Evolutionary conservation across 2,797 vertebrate species (phyloP), one percentile per base, ranked within the genome.

Genomic region (Leuciscus waleckii): DNA sequence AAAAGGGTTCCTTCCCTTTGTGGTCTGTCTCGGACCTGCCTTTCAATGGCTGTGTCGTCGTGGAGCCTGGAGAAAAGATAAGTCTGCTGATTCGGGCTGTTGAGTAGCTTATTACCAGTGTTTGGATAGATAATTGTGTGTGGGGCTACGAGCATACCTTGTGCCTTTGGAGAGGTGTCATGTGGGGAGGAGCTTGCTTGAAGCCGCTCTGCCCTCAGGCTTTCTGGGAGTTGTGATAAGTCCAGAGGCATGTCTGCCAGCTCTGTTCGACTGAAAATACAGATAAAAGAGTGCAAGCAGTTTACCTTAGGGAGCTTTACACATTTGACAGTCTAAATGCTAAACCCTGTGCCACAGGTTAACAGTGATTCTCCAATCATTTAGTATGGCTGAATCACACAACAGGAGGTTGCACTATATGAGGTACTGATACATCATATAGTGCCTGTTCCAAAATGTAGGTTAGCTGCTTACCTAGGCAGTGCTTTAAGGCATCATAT

Each of bases 161-260:
- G 90, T 86, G 92, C 87, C 87, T 96, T 96, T 0, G 94, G 91
- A 86, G 93, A 94, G 10, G 89, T 87, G 70, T 94, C 91, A 5
- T 5, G n/a, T 35, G 82, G 93, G 86, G 92, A 91, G 41, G 83
- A 89, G 88, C 92, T 96, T 23, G 91, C 91, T 74, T 94, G 91
- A 81, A 92, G 92, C 46, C 95, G 91, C 90, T 94, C 94, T 21
- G 90, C 93, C 90, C 89, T 88, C 29, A 89, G 85, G 61, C 91
- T 92, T 90, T 96, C 95, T 0, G 96, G 96, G 21, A 97, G 94
- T 92, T 98, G 97, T 89, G 95, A 95, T 79, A 97, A 86, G 69
- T 98, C 97, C 92, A 98, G 91, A 37, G 96, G 95, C 1, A 93
- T 95, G 86, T 96, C 96, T 37, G 95, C 90, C 41, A 95, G 83